phyloP scores from a whole-genome alignment of 1,140 invertebrate genomes.

The Lasioglossum albipes region DNA sequence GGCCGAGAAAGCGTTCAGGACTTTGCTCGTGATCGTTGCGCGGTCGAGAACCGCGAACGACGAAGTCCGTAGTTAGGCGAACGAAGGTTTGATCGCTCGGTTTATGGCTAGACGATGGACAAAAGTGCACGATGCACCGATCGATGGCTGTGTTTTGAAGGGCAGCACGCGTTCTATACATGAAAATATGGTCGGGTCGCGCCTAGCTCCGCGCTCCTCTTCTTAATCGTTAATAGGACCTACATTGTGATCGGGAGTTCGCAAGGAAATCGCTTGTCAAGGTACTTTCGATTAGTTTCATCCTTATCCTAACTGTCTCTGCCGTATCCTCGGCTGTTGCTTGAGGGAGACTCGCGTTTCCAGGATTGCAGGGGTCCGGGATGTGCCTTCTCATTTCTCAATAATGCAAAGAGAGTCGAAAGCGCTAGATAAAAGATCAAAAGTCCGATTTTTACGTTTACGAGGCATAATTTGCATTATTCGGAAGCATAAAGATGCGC shows the following conservation, averaged over 20 bases:
- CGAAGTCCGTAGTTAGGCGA: not conserved
- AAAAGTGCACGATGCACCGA: constrained; percentile 29
- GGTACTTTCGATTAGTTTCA: constrained; percentile 41
- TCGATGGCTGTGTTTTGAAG: not conserved
- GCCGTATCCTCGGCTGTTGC: not conserved
- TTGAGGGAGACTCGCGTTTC: too few relatives aligned
- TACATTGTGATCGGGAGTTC: not conserved
- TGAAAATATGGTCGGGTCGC: constrained; percentile 32
- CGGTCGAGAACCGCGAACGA: not conserved
- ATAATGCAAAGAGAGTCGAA: too few relatives aligned
- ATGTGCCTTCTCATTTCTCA: too few relatives aligned
- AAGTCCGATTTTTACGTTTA: too few relatives aligned
- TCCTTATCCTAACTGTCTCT: not conserved
- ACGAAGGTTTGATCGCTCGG: not conserved
- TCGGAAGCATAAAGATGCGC: too few relatives aligned
- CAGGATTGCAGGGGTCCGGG: too few relatives aligned
- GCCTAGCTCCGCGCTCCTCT: not conserved
- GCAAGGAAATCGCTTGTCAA: constrained; percentile 24
- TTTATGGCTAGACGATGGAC: constrained; percentile 36
- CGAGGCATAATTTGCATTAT: too few relatives aligned
- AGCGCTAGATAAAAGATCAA: too few relatives aligned
- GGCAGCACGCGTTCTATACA: not conserved
- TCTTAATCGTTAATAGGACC: constrained; percentile 10
- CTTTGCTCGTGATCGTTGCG: not conserved
- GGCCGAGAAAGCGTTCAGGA: constrained; percentile 9